Base-by-base conservation (phyloP, 2,797 vertebrate species). In the Parotocinclus haroldoi region DNA sequence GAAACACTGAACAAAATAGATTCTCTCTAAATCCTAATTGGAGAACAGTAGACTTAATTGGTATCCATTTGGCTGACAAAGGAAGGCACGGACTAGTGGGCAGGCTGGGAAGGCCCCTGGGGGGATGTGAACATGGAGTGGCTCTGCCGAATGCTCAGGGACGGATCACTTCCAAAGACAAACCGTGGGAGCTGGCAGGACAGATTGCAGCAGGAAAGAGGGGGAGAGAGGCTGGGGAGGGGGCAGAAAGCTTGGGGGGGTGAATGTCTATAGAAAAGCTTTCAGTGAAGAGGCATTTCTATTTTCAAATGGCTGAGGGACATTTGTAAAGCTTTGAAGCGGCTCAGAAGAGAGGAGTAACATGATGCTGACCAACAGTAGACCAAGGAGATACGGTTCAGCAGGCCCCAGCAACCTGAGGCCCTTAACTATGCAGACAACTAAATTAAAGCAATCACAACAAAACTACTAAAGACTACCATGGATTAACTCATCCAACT, bases 1-100 rank as follows among this genome's bases (percentile, higher is more conserved):
- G 82, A 92, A 77, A 89, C 84, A 87, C 88, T 87, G 91, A 94
- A 92, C 91, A 93, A 93, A 92, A 93, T 90, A 92, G 92, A 94
- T 93, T 93, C 92, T 93, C 62, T 93, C 91, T 88, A 90, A 93
- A 94, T 94, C 95, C 93, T 96, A 96, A 97, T 96, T 97, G 95
- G 92, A 92, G 91, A 95, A 93, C 93, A 93, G 93, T 94, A 95
- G 93, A 93, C 93, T 96, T 96, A 96, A 98, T 96, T 96, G 94
- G 93, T 92, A 92, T 93, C 94, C 93, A 92, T 96, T 95, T 95
- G 94, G 93, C 91, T 92, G 89, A 96, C 93, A 96, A 97, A 94
- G 86, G 90, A 91, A 89, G 91, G 91, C 91, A 85, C 70, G 82
- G 87, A 89, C 90, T 90, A 88, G 89, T 92, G 91, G 90, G 93